Evolutionary conservation across 2,113 vertebrate genomes (phyloP), one percentile per base, ranked within the genome.

Genomic region (Speoplatyrhinus poulsoni): DNA sequence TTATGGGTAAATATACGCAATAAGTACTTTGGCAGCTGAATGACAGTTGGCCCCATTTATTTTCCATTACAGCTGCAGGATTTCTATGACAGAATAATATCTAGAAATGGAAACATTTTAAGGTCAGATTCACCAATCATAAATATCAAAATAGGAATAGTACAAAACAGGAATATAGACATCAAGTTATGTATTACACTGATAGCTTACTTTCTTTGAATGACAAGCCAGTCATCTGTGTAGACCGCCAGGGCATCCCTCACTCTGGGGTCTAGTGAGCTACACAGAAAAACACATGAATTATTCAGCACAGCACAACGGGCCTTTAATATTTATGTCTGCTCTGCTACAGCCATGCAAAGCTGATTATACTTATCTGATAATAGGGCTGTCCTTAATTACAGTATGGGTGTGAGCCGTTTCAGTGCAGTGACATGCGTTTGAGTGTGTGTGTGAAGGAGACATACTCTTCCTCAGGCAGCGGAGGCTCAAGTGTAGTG

Each of bases 181-280:
- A 41, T 41, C 7, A 41, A 41, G 36, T 41, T 41, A 41, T 41
- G 4, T 8, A 41, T 8, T 41, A 41, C 36, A 41, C 36, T 41
- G 36, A 41, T 41, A 41, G 5, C 94, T 82, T 85, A 96, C 96
- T 94, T 97, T 81, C 95, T 92, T 46, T 92, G 93, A 66, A 95
- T 94, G 46, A 96, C 90, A 70, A 96, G 91, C 96, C 96, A 97
- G 87, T 97, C 92, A 67, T 97, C 95, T 0, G 93, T 95, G 87
- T 97, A 97, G 87, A 94, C 93, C 17, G 92, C 92, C 70, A 97
- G 85, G 0, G 94, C 94, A 12, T 95, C 95, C 75, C 94, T 90
- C 77, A 93, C 95, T 75, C 94, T 92, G 54, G 93, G 87, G 69
- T 96, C 96, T 83, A 96, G 77, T n/a, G 92, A 90, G 55, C 96